Evolutionary conservation across 2,113 vertebrate genomes (phyloP).

Genomic region (Equus przewalskii): DNA sequence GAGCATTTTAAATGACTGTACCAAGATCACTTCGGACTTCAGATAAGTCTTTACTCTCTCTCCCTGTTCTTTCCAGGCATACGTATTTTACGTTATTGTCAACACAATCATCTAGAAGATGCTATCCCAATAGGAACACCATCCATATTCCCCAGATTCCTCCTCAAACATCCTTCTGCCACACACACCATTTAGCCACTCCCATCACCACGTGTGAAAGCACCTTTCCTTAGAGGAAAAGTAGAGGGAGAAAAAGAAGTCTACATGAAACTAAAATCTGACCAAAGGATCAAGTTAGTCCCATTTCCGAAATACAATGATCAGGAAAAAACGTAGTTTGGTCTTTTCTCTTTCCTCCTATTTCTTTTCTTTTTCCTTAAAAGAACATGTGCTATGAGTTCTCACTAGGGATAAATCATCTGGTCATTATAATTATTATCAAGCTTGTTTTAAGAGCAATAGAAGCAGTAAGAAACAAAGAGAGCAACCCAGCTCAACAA

Average conservation of each 20-base stretch:
- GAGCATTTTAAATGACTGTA: background rate
- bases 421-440: background rate
- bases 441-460: slow-evolving; percentile 4
- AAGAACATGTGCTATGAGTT: slow-evolving; percentile 12
- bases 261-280: slow-evolving; percentile 22
- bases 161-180: background rate
- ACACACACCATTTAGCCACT: background rate
- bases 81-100: background rate
- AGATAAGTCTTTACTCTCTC: slow-evolving; percentile 1
- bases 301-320: slow-evolving; percentile 40
- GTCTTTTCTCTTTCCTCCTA: background rate
- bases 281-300: background rate
- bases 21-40: background rate
- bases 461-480: slow-evolving; percentile 21
- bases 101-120: background rate
- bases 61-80: background rate
- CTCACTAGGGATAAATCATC: background rate
- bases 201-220: background rate
- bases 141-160: background rate
- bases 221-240: background rate
- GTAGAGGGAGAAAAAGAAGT: background rate
- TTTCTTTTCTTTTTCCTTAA: slow-evolving; percentile 7
- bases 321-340: background rate
- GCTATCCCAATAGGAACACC: background rate
- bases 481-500: background rate